These are phyloP conservation scores for Nannospalax galili DNA, from an alignment of 2,113 vertebrate genomes.

Conservation along the genomic window DNA sequence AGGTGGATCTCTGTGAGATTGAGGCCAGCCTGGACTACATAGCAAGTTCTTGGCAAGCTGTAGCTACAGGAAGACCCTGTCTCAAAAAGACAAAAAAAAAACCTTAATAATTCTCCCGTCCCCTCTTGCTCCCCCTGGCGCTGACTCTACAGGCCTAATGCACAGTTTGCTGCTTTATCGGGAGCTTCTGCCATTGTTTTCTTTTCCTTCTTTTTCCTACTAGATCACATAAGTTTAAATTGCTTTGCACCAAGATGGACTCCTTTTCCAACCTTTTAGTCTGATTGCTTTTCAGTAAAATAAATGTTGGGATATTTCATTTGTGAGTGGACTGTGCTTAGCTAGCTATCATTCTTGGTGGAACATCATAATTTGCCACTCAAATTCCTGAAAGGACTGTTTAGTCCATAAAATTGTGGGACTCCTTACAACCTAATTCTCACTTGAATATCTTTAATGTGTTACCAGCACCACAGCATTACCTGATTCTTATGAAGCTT, in stretches of 20 bases:
- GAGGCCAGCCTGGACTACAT: too few relatives aligned
- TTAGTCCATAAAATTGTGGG: background rate
- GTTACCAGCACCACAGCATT: background rate
- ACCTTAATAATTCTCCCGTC: too few relatives aligned
- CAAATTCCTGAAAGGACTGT: background rate
- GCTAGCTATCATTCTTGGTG: background rate
- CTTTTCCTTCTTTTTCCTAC: background rate
- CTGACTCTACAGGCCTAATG: background rate
- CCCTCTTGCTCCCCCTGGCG: background rate
- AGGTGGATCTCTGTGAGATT: too few relatives aligned
- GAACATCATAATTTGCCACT: background rate
- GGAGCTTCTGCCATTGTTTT: background rate
- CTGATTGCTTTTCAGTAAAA: background rate
- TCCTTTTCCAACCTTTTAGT: background rate
- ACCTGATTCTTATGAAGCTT: background rate
- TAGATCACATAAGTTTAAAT: background rate
- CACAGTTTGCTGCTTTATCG: background rate
- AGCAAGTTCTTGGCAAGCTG: too few relatives aligned
- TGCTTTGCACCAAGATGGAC: background rate
- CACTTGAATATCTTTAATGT: background rate
- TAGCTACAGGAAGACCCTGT: too few relatives aligned
- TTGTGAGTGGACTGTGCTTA: background rate
- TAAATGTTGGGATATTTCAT: background rate
- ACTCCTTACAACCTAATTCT: background rate
- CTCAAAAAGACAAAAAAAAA: too few relatives aligned